Evolutionary conservation across 2,113 vertebrate species (phyloP), one percentile per base, ranked within the genome.

Genomic region (Brachypteracias leptosomus): DNA sequence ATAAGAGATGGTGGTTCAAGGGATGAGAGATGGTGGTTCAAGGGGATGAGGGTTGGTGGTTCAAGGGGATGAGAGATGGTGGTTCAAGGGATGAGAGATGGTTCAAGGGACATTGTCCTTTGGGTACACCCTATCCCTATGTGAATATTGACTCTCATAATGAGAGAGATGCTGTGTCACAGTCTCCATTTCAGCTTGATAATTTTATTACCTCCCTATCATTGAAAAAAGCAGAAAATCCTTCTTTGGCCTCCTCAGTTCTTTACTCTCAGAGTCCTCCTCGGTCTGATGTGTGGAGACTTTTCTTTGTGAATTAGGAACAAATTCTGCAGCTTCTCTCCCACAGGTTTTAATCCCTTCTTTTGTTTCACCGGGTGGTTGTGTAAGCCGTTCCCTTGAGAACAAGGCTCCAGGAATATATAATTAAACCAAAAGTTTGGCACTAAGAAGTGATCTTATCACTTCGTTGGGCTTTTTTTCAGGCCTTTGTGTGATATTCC

Each of bases 371-470:
- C 97, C 90, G 62, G 74, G 86, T 46, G 79, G 95, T 96, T 95
- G 94, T 96, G 96, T 95, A 97, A 98, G 96, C 57, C 95, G 97
- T 97, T 98, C 97, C 97, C 55, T 54, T 88, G 96, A 94, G 97
- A 95, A 95, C 89, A 80, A 52, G 87, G 92, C 88, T 88, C 63
- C 85, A 61, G 92, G 97, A 96, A 96, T 97, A 70, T 97, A 94
- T 96, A 97, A 98, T 98, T 98, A 98, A 97, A 97, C 86, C 11
- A 36, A 57, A 93, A 52, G 19, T 96, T 97, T 97, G 96, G 97
- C 97, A 95, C 65, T 65, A 97, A 96, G 94, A 95, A 86, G 91
- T 63, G 78, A 96, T 96, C 95, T 97, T 95, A 97, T 97, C 95
- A 90, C 88, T 78, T 79, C 82, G 89, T 70, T 97, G 86, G 87